Evolutionary conservation across 2,888 invertebrate genomes (phyloP), one percentile per base, ranked within the genome.

Genomic region (Parelbella ahira): DNA sequence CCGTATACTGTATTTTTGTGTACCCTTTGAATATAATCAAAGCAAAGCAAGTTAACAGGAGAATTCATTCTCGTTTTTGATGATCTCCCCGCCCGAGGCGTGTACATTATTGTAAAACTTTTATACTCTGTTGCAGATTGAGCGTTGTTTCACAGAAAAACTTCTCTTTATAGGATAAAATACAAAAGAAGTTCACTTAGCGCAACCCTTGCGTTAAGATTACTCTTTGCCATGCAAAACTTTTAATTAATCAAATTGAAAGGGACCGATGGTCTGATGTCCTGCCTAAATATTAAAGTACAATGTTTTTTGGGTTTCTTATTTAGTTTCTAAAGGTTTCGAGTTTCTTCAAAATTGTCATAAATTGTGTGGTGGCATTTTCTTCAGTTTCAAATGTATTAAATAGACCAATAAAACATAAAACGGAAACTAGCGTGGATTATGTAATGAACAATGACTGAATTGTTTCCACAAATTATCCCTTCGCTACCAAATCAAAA

Each of bases 221-320:
- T 74, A 68, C 74, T 74, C 68, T 72, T 76, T 75, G 75, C 62
- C 63, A 68, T 60, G 63, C 53, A 42, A 80, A 87, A 84, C 77
- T 86, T 87, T 87, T 86, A 83, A 84, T 86, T 82, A 84, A 81
- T 80, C 66, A 72, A 73, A 76, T 80, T 76, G 65, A 72, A 78
- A 76, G 65, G 68, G 66, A 54, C 54, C 47, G 46, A 48, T 49
- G 45, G 45, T 20, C 29, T 37, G 37, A 12, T 23, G 39, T 44
- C 27, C 37, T 28, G 37, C 27, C 13, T 39, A 36, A 36, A 44
- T 9, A 27, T 41, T 33, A 33, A 27, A 33, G 25, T 27, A 20
- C 12, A 11, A 25, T 27, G 37, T 27, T 33, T 39, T 27, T 12
- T 15, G 33, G n/a, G n/a, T n/a, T 41, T 20, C n/a, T 11, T 27